A percentile compares a stretch with the other conserved stretches of the same genome.
Conservation (phyloP, 2,797 vertebrate species). For the Leptatherina wallacei region DNA sequence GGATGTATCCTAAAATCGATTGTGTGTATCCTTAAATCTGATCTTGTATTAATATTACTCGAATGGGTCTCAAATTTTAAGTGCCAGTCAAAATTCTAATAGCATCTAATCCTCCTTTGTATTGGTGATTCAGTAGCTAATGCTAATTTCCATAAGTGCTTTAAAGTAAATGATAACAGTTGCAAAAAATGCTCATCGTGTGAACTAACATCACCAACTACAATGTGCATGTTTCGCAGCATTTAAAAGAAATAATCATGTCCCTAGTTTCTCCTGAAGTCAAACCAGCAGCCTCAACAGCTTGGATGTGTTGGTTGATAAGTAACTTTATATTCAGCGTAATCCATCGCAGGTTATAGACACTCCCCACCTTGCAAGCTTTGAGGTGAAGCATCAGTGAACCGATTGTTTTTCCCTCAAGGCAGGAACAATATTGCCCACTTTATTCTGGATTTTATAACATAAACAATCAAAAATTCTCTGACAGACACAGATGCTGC, state of each 20-base stretch:
- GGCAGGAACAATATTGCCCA: background rate
- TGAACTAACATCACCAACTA: too few species aligned
- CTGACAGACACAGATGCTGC: background rate
- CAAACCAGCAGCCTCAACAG: too few species aligned
- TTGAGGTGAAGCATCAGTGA: background rate
- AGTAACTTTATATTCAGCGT: background rate
- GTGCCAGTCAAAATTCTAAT: background rate
- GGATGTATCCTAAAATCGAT: background rate
- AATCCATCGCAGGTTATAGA: background rate
- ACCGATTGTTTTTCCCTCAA: background rate
- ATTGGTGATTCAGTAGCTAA: too few species aligned
- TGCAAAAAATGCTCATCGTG: too few species aligned
- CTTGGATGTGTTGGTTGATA: too few species aligned
- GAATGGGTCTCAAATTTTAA: background rate
- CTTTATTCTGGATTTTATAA: background rate
- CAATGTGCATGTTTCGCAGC: too few species aligned
- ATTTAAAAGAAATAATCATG: too few species aligned
- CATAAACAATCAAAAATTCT: background rate
- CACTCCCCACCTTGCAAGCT: conserved; percentile 3
- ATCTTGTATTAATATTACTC: background rate
- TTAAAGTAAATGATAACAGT: too few species aligned
- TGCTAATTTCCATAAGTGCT: too few species aligned
- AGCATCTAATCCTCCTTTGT: too few species aligned
- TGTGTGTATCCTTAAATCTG: background rate
- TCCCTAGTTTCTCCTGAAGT: too few species aligned